Base-by-base conservation (phyloP, 2,888 invertebrate genomes). In the Silvanus unidentatus region DNA sequence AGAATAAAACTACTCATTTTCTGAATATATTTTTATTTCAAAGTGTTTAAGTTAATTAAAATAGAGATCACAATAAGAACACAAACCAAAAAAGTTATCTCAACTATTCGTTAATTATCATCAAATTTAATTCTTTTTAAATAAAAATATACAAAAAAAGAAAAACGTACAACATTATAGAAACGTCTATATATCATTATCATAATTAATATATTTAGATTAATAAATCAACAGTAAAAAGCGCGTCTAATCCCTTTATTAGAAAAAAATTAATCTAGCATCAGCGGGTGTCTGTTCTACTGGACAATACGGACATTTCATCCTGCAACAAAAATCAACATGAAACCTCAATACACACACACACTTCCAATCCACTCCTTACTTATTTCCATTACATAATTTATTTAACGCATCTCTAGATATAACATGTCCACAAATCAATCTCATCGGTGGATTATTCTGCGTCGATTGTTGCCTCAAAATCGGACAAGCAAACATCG, bases 291-390 rank as follows among this genome's bases (percentile, higher is more conserved):
- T 88, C 69, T 96, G 96, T 73, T 99, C 98, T 70, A 94, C 85
- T 0, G 98, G 98, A 67, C 99, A 99, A 74, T 99, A 99, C 0
- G 98, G 98, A 68, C 99, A 99, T 76, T 99, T 99, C 71, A 99
- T 82, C 68, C 94, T 43, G 45, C 39, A 44, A 30, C 16, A 45
- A 39, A 37, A 15, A 29, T 28, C 28, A 39, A 40, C 39, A 39
- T 39, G 30, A 30, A 4, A 37, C n/a, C n/a, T 15, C 16, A 37
- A 12, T 4, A 12, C 8, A 22, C 22, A 5, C 8, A 22, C 3
- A 22, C 22, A 22, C 22, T 5, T 22, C 8, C 3, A 22, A 22
- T n/a, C n/a, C n/a, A 22, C 4, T 5, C 8, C 80, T 74, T 77
- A 93, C 91, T 96, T 95, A 72, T 87, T 91, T 39, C 90, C 91